Base-by-base conservation (phyloP, 2,888 invertebrate species). In the Drosophila imparisetae region DNA sequence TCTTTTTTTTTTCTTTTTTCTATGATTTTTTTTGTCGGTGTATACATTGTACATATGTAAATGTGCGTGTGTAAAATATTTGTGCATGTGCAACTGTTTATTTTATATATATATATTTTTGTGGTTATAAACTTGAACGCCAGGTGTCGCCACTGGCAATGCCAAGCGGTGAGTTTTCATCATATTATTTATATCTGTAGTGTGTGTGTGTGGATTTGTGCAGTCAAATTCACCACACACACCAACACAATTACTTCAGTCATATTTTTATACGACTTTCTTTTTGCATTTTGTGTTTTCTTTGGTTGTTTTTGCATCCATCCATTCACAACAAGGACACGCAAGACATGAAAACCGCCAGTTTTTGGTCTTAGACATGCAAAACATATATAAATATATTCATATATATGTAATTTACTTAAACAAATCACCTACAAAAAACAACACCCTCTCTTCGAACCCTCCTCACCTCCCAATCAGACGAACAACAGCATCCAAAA, bases 101-200 rank as follows among this genome's bases (percentile, higher is more conserved):
- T 53, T 65, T 36, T 64, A 45, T 24, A 42, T 42, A 40, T n/a
- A 38, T 45, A n/a, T 36, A 36, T 70, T 71, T 71, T 66, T 55
- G 72, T 72, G 63, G 29, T 38, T 49, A 7, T 42, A 59, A 66
- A 69, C 65, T 68, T 72, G 54, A 58, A 62, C 87, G 82, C 74
- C 55, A 80, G 80, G 65, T 78, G 68, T 59, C 63, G 69, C 74
- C 61, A 57, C 54, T 59, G 68, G 81, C 86, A 67, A 70, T 55
- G 58, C 72, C 78, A 54, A 72, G 83, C 73, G 86, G 81, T 82
- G 49, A 85, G 85, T 82, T 78, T 45, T 18, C n/a, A 66, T 24
- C 29, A 38, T 61, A n/a, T n/a, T 49, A 24, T 62, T 67, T 50
- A 2, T n/a, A 3, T 36, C 18, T 72, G 38, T 50, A 59, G 52